Percentiles rank a stretch among this genome's conserved stretches.
Conservation (phyloP, 2,797 vertebrate species). For the Loriculus beryllinus region DNA sequence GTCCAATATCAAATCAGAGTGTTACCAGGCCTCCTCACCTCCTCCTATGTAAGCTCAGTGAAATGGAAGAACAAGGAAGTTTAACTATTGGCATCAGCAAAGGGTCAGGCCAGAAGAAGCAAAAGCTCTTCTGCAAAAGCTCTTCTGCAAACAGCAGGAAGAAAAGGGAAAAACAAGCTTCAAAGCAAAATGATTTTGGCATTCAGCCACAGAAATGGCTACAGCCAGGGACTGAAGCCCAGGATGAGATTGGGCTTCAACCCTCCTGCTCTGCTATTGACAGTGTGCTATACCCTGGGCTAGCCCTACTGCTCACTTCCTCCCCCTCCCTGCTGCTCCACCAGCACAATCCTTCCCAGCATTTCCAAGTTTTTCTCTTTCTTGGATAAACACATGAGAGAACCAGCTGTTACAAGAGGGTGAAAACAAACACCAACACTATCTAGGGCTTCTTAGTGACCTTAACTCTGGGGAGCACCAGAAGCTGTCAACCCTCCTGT, state of each 20-base stretch:
- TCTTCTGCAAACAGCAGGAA: neutral
- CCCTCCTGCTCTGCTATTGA: neutral
- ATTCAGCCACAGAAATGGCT: neutral
- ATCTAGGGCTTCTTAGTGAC: neutral
- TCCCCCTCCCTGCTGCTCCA: neutral
- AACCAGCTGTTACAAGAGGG: neutral
- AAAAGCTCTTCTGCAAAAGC: neutral
- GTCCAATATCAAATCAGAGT: neutral
- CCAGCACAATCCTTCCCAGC: neutral
- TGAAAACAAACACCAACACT: neutral
- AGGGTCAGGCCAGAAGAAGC: neutral
- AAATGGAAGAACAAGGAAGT: neutral
- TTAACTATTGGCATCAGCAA: neutral
- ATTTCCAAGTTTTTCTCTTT: neutral
- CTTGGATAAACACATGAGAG: neutral
- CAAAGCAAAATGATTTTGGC: conserved; percentile 10
- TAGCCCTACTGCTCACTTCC: neutral
- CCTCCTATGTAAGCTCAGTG: neutral
- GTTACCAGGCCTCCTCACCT: neutral
- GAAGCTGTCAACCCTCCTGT: neutral
- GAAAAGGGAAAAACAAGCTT: neutral
- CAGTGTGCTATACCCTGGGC: neutral
- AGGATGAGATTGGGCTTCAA: neutral
- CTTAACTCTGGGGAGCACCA: neutral
- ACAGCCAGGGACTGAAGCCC: neutral